These are phyloP conservation scores for Turnix velox DNA, from an alignment of 2,113 vertebrate genomes.

Conservation along the genomic window DNA sequence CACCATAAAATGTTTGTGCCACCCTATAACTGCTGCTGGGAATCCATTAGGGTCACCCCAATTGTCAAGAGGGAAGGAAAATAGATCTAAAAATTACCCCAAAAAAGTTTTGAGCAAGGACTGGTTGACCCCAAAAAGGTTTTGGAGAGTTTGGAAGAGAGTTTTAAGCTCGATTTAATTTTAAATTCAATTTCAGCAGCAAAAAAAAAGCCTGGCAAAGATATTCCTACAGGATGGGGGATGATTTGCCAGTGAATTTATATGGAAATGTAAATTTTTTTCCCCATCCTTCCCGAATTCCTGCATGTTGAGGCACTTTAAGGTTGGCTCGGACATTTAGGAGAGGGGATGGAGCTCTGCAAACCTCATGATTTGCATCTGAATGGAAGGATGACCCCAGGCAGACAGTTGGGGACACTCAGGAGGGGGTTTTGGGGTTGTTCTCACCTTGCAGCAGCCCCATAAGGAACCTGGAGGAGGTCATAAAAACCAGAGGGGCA, in stretches of 20 bases:
- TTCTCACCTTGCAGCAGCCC: constrained; percentile 91
- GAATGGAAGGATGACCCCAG: background rate
- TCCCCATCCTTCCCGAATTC: background rate
- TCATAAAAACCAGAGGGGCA: constrained; percentile 84
- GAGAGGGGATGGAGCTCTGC: background rate
- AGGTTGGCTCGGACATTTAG: rapidly evolving
- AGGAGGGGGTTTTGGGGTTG: background rate
- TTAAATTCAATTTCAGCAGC: background rate
- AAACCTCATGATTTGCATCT: background rate
- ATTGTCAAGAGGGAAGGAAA: background rate
- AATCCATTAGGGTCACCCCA: background rate
- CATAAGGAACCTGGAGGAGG: constrained; percentile 86
- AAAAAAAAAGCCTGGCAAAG: background rate
- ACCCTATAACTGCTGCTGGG: background rate
- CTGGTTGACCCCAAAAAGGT: background rate
- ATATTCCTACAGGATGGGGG: background rate
- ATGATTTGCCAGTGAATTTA: background rate
- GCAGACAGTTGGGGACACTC: rapidly evolving
- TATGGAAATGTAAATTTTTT: background rate
- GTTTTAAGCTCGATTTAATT: too few relatives aligned
- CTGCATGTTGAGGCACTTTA: background rate
- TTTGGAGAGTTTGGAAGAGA: too few relatives aligned
- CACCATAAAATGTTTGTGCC: too few relatives aligned
- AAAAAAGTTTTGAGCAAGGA: background rate
- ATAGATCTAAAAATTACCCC: background rate